phyloP scores from a whole-genome alignment of 2,888 invertebrate genomes.

The Amphipoea oculea region DNA sequence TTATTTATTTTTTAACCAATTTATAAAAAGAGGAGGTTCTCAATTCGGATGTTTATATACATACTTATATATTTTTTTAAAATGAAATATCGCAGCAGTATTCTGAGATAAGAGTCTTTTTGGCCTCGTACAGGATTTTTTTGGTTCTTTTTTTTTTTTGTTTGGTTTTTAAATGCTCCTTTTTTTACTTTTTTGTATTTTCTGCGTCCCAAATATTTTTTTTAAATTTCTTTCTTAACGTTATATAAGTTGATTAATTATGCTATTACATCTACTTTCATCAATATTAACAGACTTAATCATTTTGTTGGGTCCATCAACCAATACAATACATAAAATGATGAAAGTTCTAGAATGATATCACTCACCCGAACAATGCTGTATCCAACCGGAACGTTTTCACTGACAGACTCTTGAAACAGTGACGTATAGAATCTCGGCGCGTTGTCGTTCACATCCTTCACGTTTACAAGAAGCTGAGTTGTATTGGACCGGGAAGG shows the following conservation, averaged over 20 bases:
- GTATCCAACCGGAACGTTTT: constrained; percentile 96
- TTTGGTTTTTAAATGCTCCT: too few species aligned
- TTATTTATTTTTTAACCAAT: too few species aligned
- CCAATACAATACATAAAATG: not conserved
- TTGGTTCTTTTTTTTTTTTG: too few species aligned
- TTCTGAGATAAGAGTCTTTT: too few species aligned
- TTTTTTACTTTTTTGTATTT: too few species aligned
- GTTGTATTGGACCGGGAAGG: constrained; percentile 98
- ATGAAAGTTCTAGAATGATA: not conserved
- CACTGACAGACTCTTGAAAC: constrained; percentile 98
- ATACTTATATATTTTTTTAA: too few species aligned
- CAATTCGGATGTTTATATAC: too few species aligned
- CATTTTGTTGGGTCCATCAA: not conserved
- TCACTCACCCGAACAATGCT: constrained; percentile 94
- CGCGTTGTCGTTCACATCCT: constrained; percentile 98
- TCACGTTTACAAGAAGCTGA: constrained; percentile 97
- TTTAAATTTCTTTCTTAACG: too few species aligned
- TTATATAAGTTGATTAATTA: not conserved
- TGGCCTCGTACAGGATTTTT: too few species aligned
- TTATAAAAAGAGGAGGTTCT: too few species aligned
- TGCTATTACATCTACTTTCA: not conserved
- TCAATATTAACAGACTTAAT: not conserved
- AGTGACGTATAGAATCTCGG: constrained; percentile 97
- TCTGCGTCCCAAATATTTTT: too few species aligned
- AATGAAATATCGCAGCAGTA: too few species aligned